Percentiles rank a stretch among this genome's conserved stretches.
phyloP scores from a whole-genome alignment of 2,113 vertebrate genomes.

The Terrapene triunguis region DNA sequence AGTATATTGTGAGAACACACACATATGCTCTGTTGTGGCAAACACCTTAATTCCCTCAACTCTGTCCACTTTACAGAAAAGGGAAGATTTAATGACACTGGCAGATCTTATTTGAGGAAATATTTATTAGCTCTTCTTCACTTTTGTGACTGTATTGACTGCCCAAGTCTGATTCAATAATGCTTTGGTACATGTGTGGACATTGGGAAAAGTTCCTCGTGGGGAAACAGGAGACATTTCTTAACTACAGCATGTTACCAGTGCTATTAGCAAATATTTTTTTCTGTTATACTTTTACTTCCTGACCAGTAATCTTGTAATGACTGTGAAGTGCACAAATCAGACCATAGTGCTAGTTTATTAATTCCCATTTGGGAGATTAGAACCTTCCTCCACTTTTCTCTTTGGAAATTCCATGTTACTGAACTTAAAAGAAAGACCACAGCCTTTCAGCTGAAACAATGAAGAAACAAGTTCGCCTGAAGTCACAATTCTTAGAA shows the following conservation, averaged over 20 bases:
- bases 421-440: slow-evolving; percentile 17
- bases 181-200: neutral
- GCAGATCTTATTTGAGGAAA: neutral
- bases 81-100: neutral
- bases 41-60: neutral
- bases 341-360: neutral
- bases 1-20: neutral
- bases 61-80: neutral
- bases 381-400: slow-evolving; percentile 3
- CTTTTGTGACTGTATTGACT: too few relatives aligned
- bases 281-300: neutral
- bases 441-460: slow-evolving; percentile 38
- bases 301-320: neutral
- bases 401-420: slow-evolving; percentile 32
- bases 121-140: neutral
- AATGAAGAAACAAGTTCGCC: slow-evolving; percentile 36
- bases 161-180: too few relatives aligned
- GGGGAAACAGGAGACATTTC: neutral
- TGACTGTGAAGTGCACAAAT: neutral
- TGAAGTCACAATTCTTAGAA: slow-evolving; percentile 58
- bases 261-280: neutral
- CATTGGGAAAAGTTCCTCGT: neutral
- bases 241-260: neutral
- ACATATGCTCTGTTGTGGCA: neutral
- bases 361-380: neutral